These are phyloP conservation scores for Ladona fulva DNA, from an alignment of 1,140 invertebrate genomes.

Conservation along the genomic window DNA sequence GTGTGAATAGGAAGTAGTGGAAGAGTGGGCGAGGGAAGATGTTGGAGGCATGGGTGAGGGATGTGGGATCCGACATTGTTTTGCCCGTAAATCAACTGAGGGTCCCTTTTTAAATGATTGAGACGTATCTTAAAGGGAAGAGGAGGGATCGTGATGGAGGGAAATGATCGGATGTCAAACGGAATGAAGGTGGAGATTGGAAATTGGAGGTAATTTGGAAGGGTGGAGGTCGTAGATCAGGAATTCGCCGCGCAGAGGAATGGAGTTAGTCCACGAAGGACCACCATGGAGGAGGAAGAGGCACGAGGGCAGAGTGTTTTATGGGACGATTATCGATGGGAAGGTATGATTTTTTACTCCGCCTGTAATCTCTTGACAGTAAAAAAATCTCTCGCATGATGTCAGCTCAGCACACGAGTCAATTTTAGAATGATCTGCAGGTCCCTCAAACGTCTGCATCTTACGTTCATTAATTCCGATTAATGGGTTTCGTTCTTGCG, in stretches of 20 bases:
- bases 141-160: neutral
- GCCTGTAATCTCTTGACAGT: neutral
- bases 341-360: neutral
- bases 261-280: no score
- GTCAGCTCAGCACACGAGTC: neutral
- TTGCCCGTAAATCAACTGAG: neutral
- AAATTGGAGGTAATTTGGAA: neutral
- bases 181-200: neutral
- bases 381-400: neutral
- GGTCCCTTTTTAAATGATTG: neutral
- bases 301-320: neutral
- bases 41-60: neutral
- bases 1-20: neutral
- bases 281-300: neutral
- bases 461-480: no score
- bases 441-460: no score
- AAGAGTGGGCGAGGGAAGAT: neutral
- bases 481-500: no score
- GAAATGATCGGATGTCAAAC: neutral
- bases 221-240: neutral
- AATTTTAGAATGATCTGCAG: no score
- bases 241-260: neutral
- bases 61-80: neutral
- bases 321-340: neutral
- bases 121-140: neutral